Base-by-base conservation (phyloP, 2,888 invertebrate species). In the Platerodrilus igneus region DNA sequence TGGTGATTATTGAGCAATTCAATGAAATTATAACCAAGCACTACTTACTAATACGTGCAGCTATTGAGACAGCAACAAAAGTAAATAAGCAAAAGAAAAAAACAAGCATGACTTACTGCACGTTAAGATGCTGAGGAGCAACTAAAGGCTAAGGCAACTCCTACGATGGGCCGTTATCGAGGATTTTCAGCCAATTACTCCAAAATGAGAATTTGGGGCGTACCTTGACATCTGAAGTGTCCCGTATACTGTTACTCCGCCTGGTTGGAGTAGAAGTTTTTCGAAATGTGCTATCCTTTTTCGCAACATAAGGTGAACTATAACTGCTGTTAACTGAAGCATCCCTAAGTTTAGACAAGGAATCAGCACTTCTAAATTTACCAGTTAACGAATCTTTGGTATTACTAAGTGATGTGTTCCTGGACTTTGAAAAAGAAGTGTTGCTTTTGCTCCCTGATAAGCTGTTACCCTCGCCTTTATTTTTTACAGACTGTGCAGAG, bases 141-240 rank as follows among this genome's bases (percentile, higher is more conserved):
- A 64, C 58, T 60, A 62, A 62, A 62, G 51, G 56, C 60, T 53
- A 59, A 57, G 51, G 56, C 48, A 53, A 52, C 50, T 58, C 59
- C 64, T 68, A 68, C 58, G 68, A 61, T 57, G 70, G 67, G 57
- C 75, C 73, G 66, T 74, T 76, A 71, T 69, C 67, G 63, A 66
- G 68, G 50, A 72, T 74, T 75, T 78, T 74, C 72, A 77, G 73
- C 75, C 76, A 75, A 70, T 68, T 74, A 72, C 74, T 77, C 82
- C 81, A 83, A 75, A 81, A 79, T 69, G 76, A 75, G 67, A 77
- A 75, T 71, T 76, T 78, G 68, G 75, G 69, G 66, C 84, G 83
- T 80, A 84, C 83, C 83, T 84, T 83, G 63, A 65, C 59, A 64
- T 77, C 78, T 60, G 56, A 66, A 61, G 51, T 59, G 47, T 55